Conservation (phyloP, 2,797 vertebrate species). For the Rhabdophis nuchalis region DNA sequence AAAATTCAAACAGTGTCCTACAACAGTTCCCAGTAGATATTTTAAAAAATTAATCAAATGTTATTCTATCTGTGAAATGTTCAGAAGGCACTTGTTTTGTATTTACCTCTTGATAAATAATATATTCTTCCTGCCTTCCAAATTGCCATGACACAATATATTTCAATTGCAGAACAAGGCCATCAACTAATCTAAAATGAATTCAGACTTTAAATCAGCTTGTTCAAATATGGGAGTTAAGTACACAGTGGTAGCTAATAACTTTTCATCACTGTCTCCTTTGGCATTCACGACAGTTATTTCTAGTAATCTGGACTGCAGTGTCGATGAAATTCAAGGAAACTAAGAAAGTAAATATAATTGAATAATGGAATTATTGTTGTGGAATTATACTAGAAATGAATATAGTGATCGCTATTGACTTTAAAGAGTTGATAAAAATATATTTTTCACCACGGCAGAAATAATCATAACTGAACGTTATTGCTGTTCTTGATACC, state of each 20-base stretch:
- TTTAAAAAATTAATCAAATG: background rate
- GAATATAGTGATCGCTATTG: background rate
- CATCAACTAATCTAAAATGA: background rate
- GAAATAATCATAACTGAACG: background rate
- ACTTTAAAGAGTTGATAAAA: background rate
- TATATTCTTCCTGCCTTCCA: background rate
- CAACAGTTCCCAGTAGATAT: background rate
- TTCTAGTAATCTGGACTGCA: background rate
- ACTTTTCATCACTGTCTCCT: background rate
- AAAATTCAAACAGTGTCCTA: background rate
- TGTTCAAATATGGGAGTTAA: background rate
- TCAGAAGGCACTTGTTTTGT: background rate
- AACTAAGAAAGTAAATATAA: background rate
- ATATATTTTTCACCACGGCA: background rate
- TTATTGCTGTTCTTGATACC: background rate
- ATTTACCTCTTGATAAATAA: background rate
- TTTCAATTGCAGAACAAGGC: background rate
- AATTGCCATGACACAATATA: background rate
- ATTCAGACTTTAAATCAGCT: background rate
- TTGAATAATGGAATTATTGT: background rate
- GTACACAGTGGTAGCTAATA: background rate
- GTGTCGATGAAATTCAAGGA: background rate
- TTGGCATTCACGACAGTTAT: background rate
- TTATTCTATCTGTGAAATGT: background rate
- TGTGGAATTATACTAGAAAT: background rate